Percentiles rank a stretch among this genome's conserved stretches.
Conservation (phyloP, 2,797 vertebrate species). For the Vultur gryphus region DNA sequence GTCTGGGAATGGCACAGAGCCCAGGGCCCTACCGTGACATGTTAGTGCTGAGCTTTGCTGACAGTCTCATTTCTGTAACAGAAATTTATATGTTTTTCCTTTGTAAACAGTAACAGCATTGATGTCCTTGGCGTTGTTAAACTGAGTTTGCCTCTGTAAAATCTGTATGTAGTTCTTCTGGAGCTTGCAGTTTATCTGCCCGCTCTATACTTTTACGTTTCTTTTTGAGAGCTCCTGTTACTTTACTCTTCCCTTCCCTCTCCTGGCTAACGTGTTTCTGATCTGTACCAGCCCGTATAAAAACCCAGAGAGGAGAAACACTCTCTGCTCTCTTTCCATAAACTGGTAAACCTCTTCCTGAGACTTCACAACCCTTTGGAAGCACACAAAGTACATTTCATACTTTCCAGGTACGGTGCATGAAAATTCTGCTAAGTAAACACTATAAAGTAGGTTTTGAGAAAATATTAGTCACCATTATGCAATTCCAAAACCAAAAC, state of each 20-base stretch:
- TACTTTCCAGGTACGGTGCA: conserved; percentile 51
- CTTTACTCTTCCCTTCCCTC: not conserved
- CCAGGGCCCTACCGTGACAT: too few species aligned
- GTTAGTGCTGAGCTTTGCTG: not conserved
- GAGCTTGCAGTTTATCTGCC: not conserved
- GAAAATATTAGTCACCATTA: conserved; percentile 56
- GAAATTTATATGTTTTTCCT: not conserved
- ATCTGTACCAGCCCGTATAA: not conserved
- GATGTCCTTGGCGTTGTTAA: not conserved
- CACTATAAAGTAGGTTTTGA: conserved; percentile 51
- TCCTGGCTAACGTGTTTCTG: not conserved
- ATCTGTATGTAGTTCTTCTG: not conserved
- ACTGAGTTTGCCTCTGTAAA: not conserved
- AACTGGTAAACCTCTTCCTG: conserved; percentile 41
- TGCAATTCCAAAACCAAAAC: conserved; percentile 50
- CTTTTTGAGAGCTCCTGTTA: not conserved
- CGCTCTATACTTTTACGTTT: not conserved
- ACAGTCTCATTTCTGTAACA: not conserved
- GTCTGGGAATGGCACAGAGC: not conserved
- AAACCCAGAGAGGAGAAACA: conserved; percentile 15
- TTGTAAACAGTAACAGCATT: not conserved
- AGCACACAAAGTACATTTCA: conserved; percentile 51
- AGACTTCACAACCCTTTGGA: conserved; percentile 14
- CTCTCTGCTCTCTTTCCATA: not conserved
- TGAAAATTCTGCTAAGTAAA: conserved; percentile 61